Conservation (phyloP, 23 tunicate genomes). For the Halocynthia roretzi region DNA sequence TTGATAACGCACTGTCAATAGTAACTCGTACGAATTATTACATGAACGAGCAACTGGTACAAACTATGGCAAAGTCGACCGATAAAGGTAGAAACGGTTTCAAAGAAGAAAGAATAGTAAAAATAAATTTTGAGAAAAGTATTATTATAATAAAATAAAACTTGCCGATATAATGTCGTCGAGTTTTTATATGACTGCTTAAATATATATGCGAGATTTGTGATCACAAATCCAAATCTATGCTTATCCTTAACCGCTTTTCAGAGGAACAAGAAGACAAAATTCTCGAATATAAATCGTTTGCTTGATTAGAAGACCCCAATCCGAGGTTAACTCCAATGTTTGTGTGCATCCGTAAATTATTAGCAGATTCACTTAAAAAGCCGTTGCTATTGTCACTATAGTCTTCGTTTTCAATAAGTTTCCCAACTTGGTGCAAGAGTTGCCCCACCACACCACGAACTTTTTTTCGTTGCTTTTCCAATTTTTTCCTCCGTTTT, state of each 20-base stretch:
- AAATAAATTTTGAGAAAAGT: too few relatives aligned
- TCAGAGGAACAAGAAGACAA: not conserved
- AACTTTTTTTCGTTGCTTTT: conserved; percentile 7
- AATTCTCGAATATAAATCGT: conserved; percentile 4
- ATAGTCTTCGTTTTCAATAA: not conserved
- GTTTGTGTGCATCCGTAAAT: not conserved
- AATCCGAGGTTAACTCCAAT: not conserved
- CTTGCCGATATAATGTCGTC: too few relatives aligned
- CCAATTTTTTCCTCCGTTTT: not conserved
- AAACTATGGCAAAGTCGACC: too few relatives aligned
- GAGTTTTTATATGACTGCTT: too few relatives aligned
- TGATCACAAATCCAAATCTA: not conserved
- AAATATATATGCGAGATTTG: too few relatives aligned
- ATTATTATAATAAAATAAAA: too few relatives aligned
- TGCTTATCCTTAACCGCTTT: not conserved
- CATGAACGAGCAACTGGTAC: too few relatives aligned
- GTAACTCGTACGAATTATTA: too few relatives aligned
- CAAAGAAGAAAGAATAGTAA: too few relatives aligned
- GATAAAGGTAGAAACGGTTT: too few relatives aligned
- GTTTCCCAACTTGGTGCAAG: conserved; percentile 1
- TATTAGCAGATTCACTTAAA: too few relatives aligned
- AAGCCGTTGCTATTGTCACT: not conserved
- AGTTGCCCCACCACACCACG: not conserved
- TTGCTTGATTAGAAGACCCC: not conserved
- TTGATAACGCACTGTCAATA: too few relatives aligned